Conservation (phyloP, 2,113 vertebrate species). For the Oncorhynchus masou region DNA sequence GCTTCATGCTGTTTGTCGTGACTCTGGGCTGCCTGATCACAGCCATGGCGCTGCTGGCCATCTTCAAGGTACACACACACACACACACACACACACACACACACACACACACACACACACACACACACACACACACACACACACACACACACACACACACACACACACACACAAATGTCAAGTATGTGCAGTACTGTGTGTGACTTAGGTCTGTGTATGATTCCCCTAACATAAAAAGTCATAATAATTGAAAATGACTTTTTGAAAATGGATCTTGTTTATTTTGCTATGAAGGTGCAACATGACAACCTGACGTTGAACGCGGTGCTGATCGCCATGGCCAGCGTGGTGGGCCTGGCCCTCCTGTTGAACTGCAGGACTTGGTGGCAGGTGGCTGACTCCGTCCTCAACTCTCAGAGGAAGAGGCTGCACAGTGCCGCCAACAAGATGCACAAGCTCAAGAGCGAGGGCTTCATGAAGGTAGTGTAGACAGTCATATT, state of each 20-base stretch:
- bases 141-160: too few species aligned
- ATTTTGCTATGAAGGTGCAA: slow-evolving; percentile 69
- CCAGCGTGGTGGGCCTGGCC: slow-evolving; percentile 87
- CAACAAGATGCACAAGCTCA: slow-evolving; percentile 88
- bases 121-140: too few species aligned
- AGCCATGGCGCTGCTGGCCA: slow-evolving; percentile 83
- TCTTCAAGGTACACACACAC: slow-evolving; percentile 76
- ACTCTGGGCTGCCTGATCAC: slow-evolving; percentile 86
- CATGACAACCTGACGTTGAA: slow-evolving; percentile 87
- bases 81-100: too few species aligned
- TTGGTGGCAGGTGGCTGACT: slow-evolving; percentile 96
- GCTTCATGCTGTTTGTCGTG: slow-evolving; percentile 91
- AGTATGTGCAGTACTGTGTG: too few species aligned
- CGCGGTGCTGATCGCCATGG: slow-evolving; percentile 85
- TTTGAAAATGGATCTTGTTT: too few species aligned
- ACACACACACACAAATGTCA: too few species aligned
- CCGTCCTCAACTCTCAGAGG: slow-evolving; percentile 91
- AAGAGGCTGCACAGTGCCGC: slow-evolving; percentile 92
- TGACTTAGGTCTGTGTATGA: too few species aligned
- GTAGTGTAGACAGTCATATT: slow-evolving; percentile 57
- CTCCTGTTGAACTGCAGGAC: slow-evolving; percentile 91
- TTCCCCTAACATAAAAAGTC: too few species aligned
- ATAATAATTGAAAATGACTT: too few species aligned
- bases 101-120: too few species aligned
- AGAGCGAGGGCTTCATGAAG: slow-evolving; percentile 99